Evolutionary conservation across 2,888 invertebrate species (phyloP), one percentile per base, ranked within the genome.

Genomic region (Horisme vitalbata): DNA sequence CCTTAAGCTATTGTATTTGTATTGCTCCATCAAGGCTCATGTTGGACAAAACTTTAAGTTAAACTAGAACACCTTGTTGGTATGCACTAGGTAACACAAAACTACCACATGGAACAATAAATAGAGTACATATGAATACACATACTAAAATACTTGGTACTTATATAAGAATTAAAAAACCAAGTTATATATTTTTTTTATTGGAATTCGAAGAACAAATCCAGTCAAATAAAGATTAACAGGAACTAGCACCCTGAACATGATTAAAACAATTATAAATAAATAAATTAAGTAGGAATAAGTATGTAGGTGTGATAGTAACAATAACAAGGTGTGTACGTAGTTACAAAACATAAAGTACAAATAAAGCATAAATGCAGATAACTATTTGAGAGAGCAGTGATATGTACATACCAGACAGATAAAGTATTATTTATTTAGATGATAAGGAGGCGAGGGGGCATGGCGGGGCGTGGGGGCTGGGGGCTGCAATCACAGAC

Each of bases 221-320:
- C 51, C 55, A 65, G 57, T 59, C 47, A 60, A 59, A 63, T 58
- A 61, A 48, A 55, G 52, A 45, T 5, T 55, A 61, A 63, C 61
- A 66, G 65, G 63, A 68, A 68, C 70, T 65, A 71, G 68, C 64
- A 66, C 64, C 66, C n/a, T 64, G 58, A 65, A 57, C 55, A 55
- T 48, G 56, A 46, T 45, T 53, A 59, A 37, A 59, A 55, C 49
- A 59, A 55, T 31, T 44, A 39, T 47, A 56, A 52, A 50, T 39
- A 49, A 52, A 45, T 41, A 53, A 61, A 61, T 18, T 18, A 18
- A 5, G 5, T 5, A 18, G 4, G 18, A 18, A 4, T 5, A 18
- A 1, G 6, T 5, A 18, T 18, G 18, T 5, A 18, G 49, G 41
- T 15, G 18, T 44, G 45, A 46, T 30, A 48, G 36, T 51, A 59